Percentiles rank a stretch among this genome's conserved stretches.
phyloP scores from a whole-genome alignment of 2,113 vertebrate genomes.

The Corythaixoides concolor region DNA sequence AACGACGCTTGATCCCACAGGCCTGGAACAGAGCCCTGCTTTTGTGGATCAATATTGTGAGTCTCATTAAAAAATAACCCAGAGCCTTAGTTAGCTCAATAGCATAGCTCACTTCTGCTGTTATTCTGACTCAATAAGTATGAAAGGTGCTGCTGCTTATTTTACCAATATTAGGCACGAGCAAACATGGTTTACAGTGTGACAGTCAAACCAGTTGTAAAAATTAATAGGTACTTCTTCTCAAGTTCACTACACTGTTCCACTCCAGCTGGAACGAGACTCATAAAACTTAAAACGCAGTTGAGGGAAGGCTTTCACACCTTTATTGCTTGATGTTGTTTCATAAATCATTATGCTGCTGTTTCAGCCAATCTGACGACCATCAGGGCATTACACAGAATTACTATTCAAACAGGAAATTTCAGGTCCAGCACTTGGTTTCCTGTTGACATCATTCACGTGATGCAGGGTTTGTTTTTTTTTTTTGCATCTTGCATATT shows the following conservation, averaged over 20 bases:
- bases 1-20: background rate
- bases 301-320: background rate
- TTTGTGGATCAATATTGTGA: background rate
- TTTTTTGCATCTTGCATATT: background rate
- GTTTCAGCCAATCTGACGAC: background rate
- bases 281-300: background rate
- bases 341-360: background rate
- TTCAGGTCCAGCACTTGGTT: background rate
- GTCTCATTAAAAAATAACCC: background rate
- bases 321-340: background rate
- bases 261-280: background rate
- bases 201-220: background rate
- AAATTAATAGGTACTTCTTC: background rate
- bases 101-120: background rate
- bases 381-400: background rate
- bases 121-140: background rate
- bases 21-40: background rate
- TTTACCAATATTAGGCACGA: background rate
- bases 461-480: background rate
- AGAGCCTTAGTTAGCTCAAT: background rate
- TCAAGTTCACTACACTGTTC: background rate
- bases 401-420: background rate
- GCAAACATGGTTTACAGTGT: background rate
- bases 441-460: background rate
- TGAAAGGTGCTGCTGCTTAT: background rate